Conservation (phyloP, 2,797 vertebrate genomes). For the Alosa sapidissima region DNA sequence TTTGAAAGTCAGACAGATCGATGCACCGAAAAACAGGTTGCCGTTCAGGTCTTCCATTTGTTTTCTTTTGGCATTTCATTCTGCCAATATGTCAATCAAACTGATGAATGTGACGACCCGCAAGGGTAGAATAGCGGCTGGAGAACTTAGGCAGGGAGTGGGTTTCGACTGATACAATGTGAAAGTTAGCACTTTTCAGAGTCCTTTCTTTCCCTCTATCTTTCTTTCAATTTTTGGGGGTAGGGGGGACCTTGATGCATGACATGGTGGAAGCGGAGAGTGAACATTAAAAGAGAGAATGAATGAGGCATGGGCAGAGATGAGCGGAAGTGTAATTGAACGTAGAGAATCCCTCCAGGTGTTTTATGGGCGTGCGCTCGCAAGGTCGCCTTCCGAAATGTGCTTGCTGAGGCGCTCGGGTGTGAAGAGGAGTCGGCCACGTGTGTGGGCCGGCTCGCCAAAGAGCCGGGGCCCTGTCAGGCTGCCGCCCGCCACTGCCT, state of each 20-base stretch:
- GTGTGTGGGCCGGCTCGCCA: constrained; percentile 32
- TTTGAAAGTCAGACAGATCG: constrained; percentile 13
- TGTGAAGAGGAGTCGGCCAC: constrained; percentile 62
- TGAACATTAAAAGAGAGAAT: constrained; percentile 30
- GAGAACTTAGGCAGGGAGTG: not conserved
- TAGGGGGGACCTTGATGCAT: not conserved
- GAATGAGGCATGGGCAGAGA: constrained; percentile 25
- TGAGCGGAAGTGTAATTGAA: constrained; percentile 73
- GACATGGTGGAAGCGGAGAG: not conserved
- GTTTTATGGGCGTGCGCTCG: constrained; percentile 68
- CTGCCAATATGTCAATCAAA: constrained; percentile 47
- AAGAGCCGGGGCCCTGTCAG: not conserved
- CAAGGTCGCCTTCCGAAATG: constrained; percentile 72
- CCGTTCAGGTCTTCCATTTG: not conserved
- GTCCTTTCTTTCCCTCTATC: not conserved
- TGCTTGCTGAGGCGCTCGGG: constrained; percentile 70
- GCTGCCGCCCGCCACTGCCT: not conserved
- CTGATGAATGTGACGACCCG: not conserved
- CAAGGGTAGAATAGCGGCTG: not conserved
- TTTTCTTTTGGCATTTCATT: constrained; percentile 33
- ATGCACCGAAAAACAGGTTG: not conserved
- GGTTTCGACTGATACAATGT: not conserved
- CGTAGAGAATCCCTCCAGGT: constrained; percentile 73
- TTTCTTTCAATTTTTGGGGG: not conserved
- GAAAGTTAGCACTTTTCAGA: not conserved